phyloP scores from a whole-genome alignment of 2,113 vertebrate genomes.

The Salminus brasiliensis region DNA sequence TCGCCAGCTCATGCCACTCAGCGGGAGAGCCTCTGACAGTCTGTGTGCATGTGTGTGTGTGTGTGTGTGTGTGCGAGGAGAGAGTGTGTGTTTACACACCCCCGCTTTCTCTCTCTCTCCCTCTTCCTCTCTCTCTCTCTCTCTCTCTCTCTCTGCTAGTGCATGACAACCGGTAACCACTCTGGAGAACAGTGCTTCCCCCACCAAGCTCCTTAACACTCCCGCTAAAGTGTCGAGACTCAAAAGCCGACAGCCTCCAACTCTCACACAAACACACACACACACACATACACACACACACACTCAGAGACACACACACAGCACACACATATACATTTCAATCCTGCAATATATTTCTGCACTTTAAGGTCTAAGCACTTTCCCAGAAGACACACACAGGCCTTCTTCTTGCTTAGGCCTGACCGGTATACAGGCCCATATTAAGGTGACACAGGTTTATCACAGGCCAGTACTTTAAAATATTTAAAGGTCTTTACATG shows the following conservation, averaged over 20 bases:
- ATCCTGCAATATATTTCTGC: conserved; percentile 16
- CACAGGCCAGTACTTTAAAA: neutral
- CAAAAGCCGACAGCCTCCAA: conserved; percentile 41
- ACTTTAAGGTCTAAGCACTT: conserved; percentile 33
- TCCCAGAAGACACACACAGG: neutral
- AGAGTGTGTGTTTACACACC: conserved; percentile 55
- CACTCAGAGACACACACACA: conserved; percentile 7
- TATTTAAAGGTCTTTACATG: no score
- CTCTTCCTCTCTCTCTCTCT: conserved; percentile 21
- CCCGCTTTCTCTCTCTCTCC: conserved; percentile 14
- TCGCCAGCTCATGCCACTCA: conserved; percentile 95
- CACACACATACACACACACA: conserved; percentile 10
- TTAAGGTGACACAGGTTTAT: conserved; percentile 20
- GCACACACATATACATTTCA: conserved; percentile 33
- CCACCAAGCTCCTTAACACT: conserved; percentile 52
- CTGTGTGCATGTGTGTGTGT: conserved; percentile 74
- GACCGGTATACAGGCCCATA: no score
- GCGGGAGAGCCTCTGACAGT: conserved; percentile 90
- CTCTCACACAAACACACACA: neutral
- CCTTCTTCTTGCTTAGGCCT: neutral
- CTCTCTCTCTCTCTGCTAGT: conserved; percentile 33
- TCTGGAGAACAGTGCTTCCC: conserved; percentile 55
- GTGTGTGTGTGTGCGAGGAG: conserved; percentile 40
- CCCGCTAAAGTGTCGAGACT: conserved; percentile 35
- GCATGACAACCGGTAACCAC: conserved; percentile 58